These are phyloP conservation scores for Baryphthengus martii DNA, from an alignment of 2,113 vertebrate genomes.

Conservation along the genomic window DNA sequence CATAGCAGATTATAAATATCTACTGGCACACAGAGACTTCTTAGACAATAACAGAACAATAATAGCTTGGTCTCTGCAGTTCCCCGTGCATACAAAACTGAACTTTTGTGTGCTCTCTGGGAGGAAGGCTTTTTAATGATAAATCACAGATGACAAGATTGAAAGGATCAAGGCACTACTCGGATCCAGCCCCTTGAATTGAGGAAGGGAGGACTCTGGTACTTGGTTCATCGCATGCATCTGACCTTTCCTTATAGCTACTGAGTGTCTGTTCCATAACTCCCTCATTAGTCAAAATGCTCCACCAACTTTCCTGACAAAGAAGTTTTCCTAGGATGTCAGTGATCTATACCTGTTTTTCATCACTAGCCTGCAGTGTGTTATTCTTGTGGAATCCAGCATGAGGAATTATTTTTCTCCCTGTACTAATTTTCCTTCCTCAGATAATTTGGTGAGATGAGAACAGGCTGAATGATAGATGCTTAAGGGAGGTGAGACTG, in stretches of 20 bases:
- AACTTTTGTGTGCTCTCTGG: neutral
- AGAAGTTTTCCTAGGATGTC: neutral
- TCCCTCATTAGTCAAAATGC: neutral
- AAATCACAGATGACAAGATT: neutral
- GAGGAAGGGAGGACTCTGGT: neutral
- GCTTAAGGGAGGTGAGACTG: neutral
- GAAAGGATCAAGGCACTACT: constrained; percentile 27
- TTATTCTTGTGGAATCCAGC: neutral
- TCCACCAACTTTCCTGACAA: neutral
- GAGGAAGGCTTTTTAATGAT: neutral
- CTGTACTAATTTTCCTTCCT: neutral
- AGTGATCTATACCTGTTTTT: neutral
- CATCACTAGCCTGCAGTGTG: neutral
- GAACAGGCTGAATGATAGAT: neutral
- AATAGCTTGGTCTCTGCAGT: accelerated
- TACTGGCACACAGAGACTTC: neutral
- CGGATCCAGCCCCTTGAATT: neutral
- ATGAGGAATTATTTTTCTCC: neutral
- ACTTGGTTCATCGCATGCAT: neutral
- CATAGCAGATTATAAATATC: constrained; percentile 51
- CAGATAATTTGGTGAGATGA: neutral
- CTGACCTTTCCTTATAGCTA: neutral
- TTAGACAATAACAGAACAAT: constrained; percentile 31
- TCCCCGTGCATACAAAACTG: neutral
- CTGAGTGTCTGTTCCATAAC: neutral